These are phyloP conservation scores for Oncopodura yosiiana DNA, from an alignment of 1,140 invertebrate species.

Conservation along the genomic window DNA sequence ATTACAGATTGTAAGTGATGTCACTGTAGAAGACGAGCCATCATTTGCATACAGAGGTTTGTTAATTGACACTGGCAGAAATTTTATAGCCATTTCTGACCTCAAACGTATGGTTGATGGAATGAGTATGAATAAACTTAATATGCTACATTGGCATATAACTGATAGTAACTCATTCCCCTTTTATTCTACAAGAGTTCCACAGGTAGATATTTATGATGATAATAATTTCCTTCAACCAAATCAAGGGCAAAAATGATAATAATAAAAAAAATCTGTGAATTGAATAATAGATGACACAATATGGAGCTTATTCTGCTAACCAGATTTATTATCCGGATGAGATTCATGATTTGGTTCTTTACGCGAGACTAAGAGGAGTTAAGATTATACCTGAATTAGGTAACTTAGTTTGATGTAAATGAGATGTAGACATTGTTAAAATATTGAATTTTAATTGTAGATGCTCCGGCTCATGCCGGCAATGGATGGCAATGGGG, in stretches of 20 bases:
- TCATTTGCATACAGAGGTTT: conserved; percentile 64
- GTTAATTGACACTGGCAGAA: conserved; percentile 43
- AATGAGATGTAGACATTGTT: too few species aligned
- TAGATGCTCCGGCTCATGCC: conserved; percentile 40
- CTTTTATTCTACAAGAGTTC: conserved; percentile 35
- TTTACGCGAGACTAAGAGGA: conserved; percentile 36
- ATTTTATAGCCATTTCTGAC: conserved; percentile 34
- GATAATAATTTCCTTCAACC: background rate
- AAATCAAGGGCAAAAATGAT: background rate
- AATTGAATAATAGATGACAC: conserved; percentile 32
- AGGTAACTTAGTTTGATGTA: too few species aligned
- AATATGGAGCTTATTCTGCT: conserved; percentile 39
- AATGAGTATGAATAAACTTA: conserved; percentile 38
- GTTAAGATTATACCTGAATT: conserved; percentile 40
- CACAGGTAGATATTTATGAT: conserved; percentile 33
- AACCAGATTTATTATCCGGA: conserved; percentile 36
- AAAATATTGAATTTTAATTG: too few species aligned
- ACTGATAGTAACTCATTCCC: conserved; percentile 39
- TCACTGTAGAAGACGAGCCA: conserved; percentile 55
- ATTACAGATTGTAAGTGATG: conserved; percentile 49
- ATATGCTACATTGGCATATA: conserved; percentile 38
- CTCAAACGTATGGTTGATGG: conserved; percentile 36
- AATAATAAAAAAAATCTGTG: background rate
- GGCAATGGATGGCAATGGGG: conserved; percentile 36
- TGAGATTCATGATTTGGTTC: conserved; percentile 36